Evolutionary conservation across 1,140 invertebrate species (phyloP), one percentile per base, ranked within the genome.

Genomic region (Diorhabda carinulata): DNA sequence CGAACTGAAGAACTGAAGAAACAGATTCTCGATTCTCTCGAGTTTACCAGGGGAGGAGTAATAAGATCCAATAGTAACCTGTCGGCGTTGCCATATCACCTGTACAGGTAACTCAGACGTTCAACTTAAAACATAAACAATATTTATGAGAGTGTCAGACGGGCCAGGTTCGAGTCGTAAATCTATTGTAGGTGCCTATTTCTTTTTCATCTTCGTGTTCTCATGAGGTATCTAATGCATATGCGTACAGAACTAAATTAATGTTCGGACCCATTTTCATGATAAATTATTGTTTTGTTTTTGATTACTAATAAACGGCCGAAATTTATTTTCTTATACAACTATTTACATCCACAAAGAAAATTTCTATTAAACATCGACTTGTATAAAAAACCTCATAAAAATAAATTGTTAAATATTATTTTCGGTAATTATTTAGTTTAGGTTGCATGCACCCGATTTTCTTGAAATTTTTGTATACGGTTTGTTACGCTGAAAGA

Each of bases 141-240:
- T 79, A 79, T 79, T 79, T 79, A 79, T 78, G 77, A 76, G 67
- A 69, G 73, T 76, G 78, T 78, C 78, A 79, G 73, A 70, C 73
- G 74, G 72, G 70, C 74, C 74, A 62, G 76, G 70, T 78, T 77
- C 72, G 70, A 70, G 64, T 79, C 78, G 74, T 79, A 79, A 79
- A 79, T 79, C 78, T 78, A 76, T 77, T 76, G 73, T 73, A 62
- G 70, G 74, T 65, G 42, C 69, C 63, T 73, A 73, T 77, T 76
- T 74, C 73, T 72, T 67, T 66, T 59, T 62, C 25, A 9, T 66
- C 58, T 10, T 42, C 10, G 44, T 10, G 44, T 67, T 67, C 58
- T 67, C 57, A 56, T 57, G 58, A 67, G 44, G 65, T 47, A 56
- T 67, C 65, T 67, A 67, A 67, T 60, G 58, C 65, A 60, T 60